Evolutionary conservation across 2,888 invertebrate genomes (phyloP), one percentile per base, ranked within the genome.

Genomic region (Helleia helle): DNA sequence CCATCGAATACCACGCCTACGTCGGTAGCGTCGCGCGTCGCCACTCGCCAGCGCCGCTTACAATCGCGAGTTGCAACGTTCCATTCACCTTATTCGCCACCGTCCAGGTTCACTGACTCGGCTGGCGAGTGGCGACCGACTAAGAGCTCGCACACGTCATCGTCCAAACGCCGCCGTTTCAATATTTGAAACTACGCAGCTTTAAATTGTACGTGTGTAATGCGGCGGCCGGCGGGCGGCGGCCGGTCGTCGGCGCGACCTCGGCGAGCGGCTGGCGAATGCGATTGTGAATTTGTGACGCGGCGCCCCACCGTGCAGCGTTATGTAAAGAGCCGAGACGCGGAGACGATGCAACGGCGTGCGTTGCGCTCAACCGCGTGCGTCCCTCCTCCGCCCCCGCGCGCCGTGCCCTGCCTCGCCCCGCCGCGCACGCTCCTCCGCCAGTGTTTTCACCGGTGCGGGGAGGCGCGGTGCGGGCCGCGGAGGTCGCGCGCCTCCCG

Each of bases 101-200:
- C 71, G 66, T 55, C 65, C 70, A 77, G 77, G 83, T 81, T 83
- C 83, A 83, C 62, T 83, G 83, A 81, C 83, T 76, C 66, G 68
- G 65, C 44, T 62, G 69, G 55, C 30, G 14, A 14, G 28, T 13
- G 28, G 13, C 72, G 71, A 69, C 71, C 74, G 72, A 70, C 71
- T 68, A 65, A 71, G 70, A 71, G 66, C 60, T 64, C 58, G 63
- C 59, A 57, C 74, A 67, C 79, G 80, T 79, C 79, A 79, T 65
- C 73, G 69, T 70, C 71, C 71, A 72, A 74, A 72, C 69, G 72
- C 66, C 59, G 65, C 59, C 61, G 69, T 76, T 76, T 74, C 77
- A 74, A 73, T 75, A 72, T 65, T 60, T 58, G 58, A 57, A 59
- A 67, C 52, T 50, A 59, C 62, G 59, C 58, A 63, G 61, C 68